Conservation (phyloP, 2,113 vertebrate genomes). For the Gymnorhina tibicen region DNA sequence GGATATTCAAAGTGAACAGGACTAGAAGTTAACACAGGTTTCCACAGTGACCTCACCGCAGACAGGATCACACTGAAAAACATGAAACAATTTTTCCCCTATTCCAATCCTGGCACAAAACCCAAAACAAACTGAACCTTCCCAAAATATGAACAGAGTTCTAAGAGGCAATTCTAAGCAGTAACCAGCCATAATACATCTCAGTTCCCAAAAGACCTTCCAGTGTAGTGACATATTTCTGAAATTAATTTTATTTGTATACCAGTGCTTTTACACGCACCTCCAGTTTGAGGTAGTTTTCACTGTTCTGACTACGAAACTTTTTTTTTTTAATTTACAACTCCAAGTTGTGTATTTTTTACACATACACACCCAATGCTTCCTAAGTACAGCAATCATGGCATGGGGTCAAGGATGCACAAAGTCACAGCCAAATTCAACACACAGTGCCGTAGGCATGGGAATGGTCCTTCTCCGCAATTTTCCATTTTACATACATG, state of each 20-base stretch:
- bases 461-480: background rate
- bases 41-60: background rate
- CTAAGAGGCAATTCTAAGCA: background rate
- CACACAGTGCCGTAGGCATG: background rate
- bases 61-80: background rate
- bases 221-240: background rate
- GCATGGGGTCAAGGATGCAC: background rate
- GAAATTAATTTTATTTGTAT: background rate
- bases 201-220: background rate
- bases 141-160: background rate
- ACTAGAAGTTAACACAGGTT: background rate
- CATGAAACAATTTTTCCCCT: background rate
- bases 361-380: background rate
- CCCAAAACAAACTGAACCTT: background rate
- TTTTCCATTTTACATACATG: background rate
- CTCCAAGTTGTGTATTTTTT: background rate
- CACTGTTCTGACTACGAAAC: background rate
- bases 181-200: background rate
- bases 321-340: background rate
- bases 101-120: background rate
- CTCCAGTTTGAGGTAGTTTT: background rate
- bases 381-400: background rate
- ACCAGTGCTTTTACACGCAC: accelerated
- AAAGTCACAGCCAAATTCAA: background rate
- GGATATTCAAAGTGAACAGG: background rate